Evolutionary conservation across 2,797 vertebrate genomes (phyloP).

Genomic region (Leucoraja ocellata): DNA sequence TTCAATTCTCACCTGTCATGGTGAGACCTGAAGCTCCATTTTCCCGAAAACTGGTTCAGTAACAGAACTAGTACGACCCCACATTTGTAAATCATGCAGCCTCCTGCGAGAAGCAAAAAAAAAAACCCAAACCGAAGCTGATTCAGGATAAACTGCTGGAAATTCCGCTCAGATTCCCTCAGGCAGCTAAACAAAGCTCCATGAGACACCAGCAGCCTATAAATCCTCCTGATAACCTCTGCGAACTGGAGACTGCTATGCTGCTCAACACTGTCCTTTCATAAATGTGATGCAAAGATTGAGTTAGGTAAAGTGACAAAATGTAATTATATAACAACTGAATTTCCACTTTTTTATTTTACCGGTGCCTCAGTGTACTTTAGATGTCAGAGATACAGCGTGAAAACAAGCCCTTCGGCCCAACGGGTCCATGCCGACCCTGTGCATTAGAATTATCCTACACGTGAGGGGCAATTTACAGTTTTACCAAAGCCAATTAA

Average conservation of each 20-base stretch:
- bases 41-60: background rate
- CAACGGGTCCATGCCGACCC: no score
- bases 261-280: background rate
- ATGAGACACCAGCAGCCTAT: background rate
- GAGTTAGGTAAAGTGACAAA: background rate
- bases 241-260: background rate
- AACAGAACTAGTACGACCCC: background rate
- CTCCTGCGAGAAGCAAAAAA: background rate
- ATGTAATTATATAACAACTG: background rate
- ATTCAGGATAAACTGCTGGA: background rate
- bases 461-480: no score
- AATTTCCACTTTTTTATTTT: background rate
- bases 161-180: background rate
- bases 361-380: background rate
- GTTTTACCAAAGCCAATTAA: no score
- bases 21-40: background rate
- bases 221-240: conserved; percentile 23
- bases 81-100: background rate
- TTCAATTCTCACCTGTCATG: background rate
- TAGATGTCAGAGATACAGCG: no score
- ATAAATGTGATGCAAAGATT: background rate
- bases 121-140: background rate
- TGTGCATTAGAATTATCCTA: no score
- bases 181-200: background rate
- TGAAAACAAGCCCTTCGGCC: no score